These are phyloP conservation scores for Penelope pileata DNA, from an alignment of 2,113 vertebrate species.

Conservation along the genomic window DNA sequence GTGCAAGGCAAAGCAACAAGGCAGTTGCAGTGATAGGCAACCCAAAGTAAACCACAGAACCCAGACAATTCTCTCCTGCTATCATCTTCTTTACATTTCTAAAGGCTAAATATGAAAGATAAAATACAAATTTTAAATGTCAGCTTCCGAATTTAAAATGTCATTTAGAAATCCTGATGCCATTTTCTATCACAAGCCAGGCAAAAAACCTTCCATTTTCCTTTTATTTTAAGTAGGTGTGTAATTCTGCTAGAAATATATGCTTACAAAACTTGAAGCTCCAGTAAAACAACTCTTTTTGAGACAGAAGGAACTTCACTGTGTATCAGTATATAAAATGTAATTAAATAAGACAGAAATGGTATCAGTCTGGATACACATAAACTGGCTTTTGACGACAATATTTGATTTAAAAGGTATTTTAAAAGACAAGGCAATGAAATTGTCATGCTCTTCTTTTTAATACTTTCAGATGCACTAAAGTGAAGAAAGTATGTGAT, in stretches of 20 bases:
- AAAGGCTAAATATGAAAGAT: not conserved
- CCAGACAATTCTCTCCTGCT: not conserved
- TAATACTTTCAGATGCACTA: slow-evolving; percentile 2
- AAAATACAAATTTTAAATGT: not conserved
- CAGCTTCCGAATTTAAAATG: not conserved
- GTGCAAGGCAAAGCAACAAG: not conserved
- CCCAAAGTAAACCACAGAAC: not conserved
- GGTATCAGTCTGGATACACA: not conserved
- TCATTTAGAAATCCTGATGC: not conserved
- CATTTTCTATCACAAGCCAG: not conserved
- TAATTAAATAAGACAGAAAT: slow-evolving; percentile 9
- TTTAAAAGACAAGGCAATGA: not conserved
- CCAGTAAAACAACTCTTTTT: not conserved
- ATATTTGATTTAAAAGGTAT: not conserved
- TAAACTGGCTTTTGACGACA: not conserved
- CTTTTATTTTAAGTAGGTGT: not conserved
- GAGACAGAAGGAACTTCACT: not conserved
- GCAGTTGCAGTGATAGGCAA: not conserved
- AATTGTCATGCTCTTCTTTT: not conserved
- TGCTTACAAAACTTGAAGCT: not conserved
- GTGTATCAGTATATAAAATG: not conserved
- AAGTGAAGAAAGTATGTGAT: slow-evolving; percentile 12
- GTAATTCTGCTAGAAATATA: not conserved
- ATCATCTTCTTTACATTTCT: not conserved
- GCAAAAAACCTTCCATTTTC: not conserved